These are phyloP conservation scores for Grantiella picta DNA, from an alignment of 2,113 vertebrate species.

Conservation along the genomic window DNA sequence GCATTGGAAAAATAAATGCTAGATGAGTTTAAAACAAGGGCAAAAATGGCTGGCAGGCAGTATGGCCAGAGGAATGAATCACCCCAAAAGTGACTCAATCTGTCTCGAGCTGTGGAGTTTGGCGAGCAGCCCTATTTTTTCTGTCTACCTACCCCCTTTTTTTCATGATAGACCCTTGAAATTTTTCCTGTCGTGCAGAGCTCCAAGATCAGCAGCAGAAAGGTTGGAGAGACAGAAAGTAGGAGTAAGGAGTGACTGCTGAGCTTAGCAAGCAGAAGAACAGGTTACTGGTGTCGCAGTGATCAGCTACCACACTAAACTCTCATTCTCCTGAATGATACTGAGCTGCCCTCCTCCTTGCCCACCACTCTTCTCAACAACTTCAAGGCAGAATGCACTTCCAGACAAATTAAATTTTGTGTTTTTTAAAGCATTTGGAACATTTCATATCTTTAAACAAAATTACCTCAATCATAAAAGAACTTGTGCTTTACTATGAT, in stretches of 20 bases:
- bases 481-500: neutral
- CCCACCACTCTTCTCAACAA: neutral
- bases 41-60: neutral
- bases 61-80: neutral
- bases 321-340: neutral
- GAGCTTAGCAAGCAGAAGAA: neutral
- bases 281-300: rapidly evolving
- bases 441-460: neutral
- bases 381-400: neutral
- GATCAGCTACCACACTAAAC: neutral
- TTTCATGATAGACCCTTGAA: neutral
- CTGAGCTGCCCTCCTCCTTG: neutral
- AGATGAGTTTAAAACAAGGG: neutral
- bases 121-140: neutral
- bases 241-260: neutral
- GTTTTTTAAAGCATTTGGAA: neutral
- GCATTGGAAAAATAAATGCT: neutral
- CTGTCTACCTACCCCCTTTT: rapidly evolving
- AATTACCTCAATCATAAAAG: neutral
- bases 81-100: neutral
- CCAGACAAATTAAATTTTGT: neutral
- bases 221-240: neutral
- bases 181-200: neutral
- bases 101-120: neutral
- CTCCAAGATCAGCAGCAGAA: neutral